Percentiles rank a stretch among this genome's conserved stretches.
These are phyloP conservation scores for Gopherus flavomarginatus DNA, from an alignment of 2,113 vertebrate genomes.

Conservation along the genomic window DNA sequence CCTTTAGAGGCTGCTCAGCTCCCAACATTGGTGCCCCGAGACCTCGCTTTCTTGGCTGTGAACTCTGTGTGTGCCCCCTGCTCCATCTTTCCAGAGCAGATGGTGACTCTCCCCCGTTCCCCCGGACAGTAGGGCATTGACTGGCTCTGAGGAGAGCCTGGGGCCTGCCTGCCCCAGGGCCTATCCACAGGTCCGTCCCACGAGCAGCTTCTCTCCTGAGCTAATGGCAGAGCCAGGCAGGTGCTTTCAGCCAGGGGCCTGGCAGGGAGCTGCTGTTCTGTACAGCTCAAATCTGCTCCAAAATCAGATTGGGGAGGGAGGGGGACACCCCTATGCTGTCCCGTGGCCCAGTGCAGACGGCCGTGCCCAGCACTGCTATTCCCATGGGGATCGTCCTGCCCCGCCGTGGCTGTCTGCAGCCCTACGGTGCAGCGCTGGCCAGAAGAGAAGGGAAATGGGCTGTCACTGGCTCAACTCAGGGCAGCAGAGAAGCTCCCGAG, in stretches of 20 bases:
- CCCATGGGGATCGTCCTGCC: fast-evolving
- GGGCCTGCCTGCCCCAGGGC: too few species aligned
- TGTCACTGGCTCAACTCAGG: not conserved
- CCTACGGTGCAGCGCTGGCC: fast-evolving
- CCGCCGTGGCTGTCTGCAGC: fast-evolving
- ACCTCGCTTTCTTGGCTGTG: fast-evolving
- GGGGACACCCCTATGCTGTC: fast-evolving
- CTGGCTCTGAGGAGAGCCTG: too few species aligned
- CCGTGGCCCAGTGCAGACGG: fast-evolving
- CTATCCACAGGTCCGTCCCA: not conserved
- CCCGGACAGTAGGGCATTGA: too few species aligned
- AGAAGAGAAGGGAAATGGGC: fast-evolving
- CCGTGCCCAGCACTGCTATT: not conserved
- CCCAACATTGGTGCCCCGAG: fast-evolving
- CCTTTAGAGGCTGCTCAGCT: too few species aligned
- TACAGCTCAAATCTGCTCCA: fast-evolving
- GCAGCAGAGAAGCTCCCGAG: not conserved
- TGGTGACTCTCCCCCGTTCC: too few species aligned
- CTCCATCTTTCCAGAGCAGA: too few species aligned
- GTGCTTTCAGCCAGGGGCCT: fast-evolving
- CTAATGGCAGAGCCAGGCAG: not conserved
- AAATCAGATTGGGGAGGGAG: too few species aligned
- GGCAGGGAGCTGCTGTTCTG: not conserved
- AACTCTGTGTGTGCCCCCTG: fast-evolving
- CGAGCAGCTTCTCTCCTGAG: too few species aligned